phyloP scores from a whole-genome alignment of 2,113 vertebrate genomes.

The Phalacrocorax pelagicus region DNA sequence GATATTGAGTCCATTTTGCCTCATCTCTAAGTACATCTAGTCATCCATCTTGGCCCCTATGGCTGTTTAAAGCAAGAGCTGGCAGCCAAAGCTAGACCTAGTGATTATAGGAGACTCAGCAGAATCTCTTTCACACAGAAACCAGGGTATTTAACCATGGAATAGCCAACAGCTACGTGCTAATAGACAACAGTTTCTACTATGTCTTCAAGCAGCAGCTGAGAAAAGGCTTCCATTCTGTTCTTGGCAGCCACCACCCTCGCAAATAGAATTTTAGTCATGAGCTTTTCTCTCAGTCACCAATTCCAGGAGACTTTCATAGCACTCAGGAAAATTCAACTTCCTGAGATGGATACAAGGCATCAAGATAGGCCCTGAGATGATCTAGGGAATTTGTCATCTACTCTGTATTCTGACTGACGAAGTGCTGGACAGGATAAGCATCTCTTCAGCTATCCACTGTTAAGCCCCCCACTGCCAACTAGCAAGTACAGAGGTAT shows the following conservation, averaged over 20 bases:
- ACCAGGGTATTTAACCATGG: not conserved
- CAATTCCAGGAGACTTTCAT: not conserved
- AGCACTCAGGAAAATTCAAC: not conserved
- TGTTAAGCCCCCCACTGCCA: not conserved
- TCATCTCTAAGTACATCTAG: not conserved
- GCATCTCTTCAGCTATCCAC: not conserved
- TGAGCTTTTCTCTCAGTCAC: not conserved
- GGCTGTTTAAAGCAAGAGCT: not conserved
- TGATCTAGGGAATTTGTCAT: not conserved
- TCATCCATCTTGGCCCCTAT: not conserved
- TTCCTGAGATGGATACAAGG: not conserved
- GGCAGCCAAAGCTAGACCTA: not conserved
- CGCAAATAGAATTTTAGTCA: not conserved
- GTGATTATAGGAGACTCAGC: not conserved
- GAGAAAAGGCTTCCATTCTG: not conserved
- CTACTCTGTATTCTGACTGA: not conserved
- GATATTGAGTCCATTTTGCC: not conserved
- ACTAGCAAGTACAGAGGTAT: not conserved
- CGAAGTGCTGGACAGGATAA: not conserved
- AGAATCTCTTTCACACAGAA: not conserved
- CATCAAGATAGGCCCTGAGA: not conserved
- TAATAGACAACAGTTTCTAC: not conserved
- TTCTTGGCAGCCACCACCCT: not conserved
- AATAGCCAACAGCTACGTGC: not conserved
- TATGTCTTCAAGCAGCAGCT: not conserved